phyloP scores from a whole-genome alignment of 2,113 vertebrate genomes.

The Benitochromis conjunctus region DNA sequence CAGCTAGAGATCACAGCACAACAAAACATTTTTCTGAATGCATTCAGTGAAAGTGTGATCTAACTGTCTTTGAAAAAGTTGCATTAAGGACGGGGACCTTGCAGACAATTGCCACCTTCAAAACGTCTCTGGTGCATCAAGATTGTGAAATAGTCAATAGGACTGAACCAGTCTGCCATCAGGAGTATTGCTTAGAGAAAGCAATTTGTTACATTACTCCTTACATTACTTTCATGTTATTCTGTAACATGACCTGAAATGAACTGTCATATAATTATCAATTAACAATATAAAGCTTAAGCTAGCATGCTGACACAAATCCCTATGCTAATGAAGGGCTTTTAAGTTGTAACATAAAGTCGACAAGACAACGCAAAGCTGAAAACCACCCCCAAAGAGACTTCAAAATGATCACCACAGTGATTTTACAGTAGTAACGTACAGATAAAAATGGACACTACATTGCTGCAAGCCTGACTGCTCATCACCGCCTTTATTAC shows the following conservation, averaged over 20 bases:
- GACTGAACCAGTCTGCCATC: not conserved
- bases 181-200: not conserved
- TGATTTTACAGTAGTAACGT: not conserved
- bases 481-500: not conserved
- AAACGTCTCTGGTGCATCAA: not conserved
- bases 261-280: not conserved
- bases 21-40: not conserved
- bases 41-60: not conserved
- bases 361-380: not conserved
- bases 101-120: not conserved
- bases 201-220: not conserved
- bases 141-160: not conserved
- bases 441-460: not conserved
- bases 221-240: not conserved
- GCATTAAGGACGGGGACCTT: not conserved
- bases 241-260: not conserved
- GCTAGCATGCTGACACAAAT: not conserved
- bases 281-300: not conserved
- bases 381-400: not conserved
- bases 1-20: not conserved
- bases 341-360: not conserved
- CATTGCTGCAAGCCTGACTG: not conserved
- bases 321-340: not conserved
- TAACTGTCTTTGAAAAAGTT: not conserved
- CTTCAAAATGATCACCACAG: not conserved